Conservation (phyloP, 2,888 invertebrate genomes). For the Eudasyphora cyanicolor region DNA sequence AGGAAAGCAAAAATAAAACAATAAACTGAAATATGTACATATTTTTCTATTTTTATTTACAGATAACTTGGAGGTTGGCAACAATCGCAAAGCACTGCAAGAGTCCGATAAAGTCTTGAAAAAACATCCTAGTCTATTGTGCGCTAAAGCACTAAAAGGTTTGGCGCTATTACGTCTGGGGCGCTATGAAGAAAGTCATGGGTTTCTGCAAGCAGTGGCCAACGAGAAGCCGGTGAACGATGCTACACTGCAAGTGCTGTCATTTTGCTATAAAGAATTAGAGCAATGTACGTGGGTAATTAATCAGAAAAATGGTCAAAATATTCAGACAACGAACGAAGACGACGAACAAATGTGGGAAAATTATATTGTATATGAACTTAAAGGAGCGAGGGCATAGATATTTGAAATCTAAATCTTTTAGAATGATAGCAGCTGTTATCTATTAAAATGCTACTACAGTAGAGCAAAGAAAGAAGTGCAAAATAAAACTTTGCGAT, state of each 20-base stretch:
- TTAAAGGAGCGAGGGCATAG: slow-evolving; percentile 25
- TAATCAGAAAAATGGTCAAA: slow-evolving; percentile 41
- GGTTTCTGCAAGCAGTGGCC: slow-evolving; percentile 88
- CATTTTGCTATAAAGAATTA: slow-evolving; percentile 95
- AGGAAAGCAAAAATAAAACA: not conserved
- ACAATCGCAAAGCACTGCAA: slow-evolving; percentile 97
- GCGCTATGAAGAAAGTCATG: slow-evolving; percentile 88
- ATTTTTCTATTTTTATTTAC: slow-evolving; percentile 68
- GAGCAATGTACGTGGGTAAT: slow-evolving; percentile 87
- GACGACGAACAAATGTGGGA: not conserved
- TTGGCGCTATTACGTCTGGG: slow-evolving; percentile 94
- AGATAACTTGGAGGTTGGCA: slow-evolving; percentile 97
- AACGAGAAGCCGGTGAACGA: slow-evolving; percentile 93
- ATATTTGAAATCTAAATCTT: slow-evolving; percentile 29
- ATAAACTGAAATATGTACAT: not conserved
- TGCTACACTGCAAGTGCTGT: slow-evolving; percentile 95
- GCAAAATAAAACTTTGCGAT: too few species aligned
- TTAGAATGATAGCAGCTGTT: slow-evolving; percentile 53
- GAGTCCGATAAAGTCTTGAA: slow-evolving; percentile 97
- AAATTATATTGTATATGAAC: slow-evolving; percentile 35
- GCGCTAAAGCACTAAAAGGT: slow-evolving; percentile 96
- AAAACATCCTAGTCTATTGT: slow-evolving; percentile 93
- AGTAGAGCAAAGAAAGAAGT: too few species aligned
- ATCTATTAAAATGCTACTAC: slow-evolving; percentile 8
- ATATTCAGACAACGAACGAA: too few species aligned